phyloP scores from a whole-genome alignment of 1,140 invertebrate genomes.

The Hyles euphorbiae region DNA sequence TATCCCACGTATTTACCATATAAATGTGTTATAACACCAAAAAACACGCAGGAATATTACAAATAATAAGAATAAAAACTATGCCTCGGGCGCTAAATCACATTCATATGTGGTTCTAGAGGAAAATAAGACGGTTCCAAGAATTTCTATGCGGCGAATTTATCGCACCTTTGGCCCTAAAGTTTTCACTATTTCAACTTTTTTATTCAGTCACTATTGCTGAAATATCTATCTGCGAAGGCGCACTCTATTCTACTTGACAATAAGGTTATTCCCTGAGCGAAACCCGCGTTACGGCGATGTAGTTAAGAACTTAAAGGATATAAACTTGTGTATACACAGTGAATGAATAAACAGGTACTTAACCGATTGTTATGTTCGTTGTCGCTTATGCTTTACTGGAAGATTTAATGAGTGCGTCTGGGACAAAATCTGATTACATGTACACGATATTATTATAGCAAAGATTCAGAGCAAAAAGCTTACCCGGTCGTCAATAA shows the following conservation, averaged over 20 bases:
- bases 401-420: no score
- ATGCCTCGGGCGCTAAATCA: slow-evolving; percentile 10
- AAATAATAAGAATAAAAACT: slow-evolving; percentile 27
- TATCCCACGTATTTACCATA: slow-evolving; percentile 31
- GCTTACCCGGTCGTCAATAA: no score
- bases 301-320: slow-evolving; percentile 35
- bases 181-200: slow-evolving; percentile 23
- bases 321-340: slow-evolving; percentile 10
- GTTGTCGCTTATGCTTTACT: no score
- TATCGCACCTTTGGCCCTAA: slow-evolving; percentile 16
- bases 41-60: slow-evolving; percentile 26
- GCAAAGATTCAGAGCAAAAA: no score
- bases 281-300: slow-evolving; percentile 20
- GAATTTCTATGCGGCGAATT: slow-evolving; percentile 17
- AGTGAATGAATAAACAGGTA: neutral
- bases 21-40: slow-evolving; percentile 30
- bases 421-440: no score
- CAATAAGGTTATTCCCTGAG: slow-evolving; percentile 28
- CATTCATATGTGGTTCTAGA: slow-evolving; percentile 13
- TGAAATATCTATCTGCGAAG: slow-evolving; percentile 20
- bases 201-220: slow-evolving; percentile 19
- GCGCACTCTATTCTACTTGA: slow-evolving; percentile 23
- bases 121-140: slow-evolving; percentile 12
- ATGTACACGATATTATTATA: no score
- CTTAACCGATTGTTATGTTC: no score